Evolutionary conservation across 2,113 vertebrate species (phyloP).

Genomic region (Xenopus tropicalis): DNA sequence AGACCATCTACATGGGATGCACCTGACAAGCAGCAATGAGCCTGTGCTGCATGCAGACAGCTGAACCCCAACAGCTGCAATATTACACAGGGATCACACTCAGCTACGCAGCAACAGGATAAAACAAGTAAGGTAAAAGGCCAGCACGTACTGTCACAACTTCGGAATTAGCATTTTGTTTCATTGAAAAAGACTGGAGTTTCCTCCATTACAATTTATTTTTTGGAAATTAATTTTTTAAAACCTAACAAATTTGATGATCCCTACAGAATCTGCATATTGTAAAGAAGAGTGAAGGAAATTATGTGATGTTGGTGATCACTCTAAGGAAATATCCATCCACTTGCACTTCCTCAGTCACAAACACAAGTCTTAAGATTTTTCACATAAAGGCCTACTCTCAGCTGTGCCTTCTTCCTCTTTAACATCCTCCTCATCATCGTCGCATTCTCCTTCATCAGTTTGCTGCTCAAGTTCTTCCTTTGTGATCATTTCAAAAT

Average conservation of each 20-base stretch:
- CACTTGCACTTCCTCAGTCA: conserved; percentile 67
- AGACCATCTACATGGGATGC: conserved; percentile 36
- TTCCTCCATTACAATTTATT: no score
- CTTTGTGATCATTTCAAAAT: conserved; percentile 99
- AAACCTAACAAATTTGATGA: conserved; percentile 36
- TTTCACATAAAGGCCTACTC: conserved; percentile 69
- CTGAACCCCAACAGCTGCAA: conserved; percentile 10
- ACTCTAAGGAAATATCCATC: conserved; percentile 75
- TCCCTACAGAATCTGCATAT: conserved; percentile 50
- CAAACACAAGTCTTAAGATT: conserved; percentile 73
- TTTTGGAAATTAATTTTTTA: not conserved
- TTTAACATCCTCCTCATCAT: conserved; percentile 62
- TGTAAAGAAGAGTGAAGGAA: conserved; percentile 63
- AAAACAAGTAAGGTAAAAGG: not conserved
- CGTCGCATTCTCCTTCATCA: conserved; percentile 79
- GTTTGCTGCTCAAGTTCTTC: conserved; percentile 98
- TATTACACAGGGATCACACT: not conserved
- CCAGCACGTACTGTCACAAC: not conserved
- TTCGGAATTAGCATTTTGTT: conserved; percentile 19
- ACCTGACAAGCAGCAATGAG: conserved; percentile 23
- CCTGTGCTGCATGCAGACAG: conserved; percentile 23
- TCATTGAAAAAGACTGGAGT: not conserved
- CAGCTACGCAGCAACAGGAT: conserved; percentile 3
- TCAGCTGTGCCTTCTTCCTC: conserved; percentile 60
- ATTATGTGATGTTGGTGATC: conserved; percentile 65